A percentile compares a stretch with the other conserved stretches of the same genome.
phyloP scores from a whole-genome alignment of 2,888 invertebrate species.

The Allacma fusca region DNA sequence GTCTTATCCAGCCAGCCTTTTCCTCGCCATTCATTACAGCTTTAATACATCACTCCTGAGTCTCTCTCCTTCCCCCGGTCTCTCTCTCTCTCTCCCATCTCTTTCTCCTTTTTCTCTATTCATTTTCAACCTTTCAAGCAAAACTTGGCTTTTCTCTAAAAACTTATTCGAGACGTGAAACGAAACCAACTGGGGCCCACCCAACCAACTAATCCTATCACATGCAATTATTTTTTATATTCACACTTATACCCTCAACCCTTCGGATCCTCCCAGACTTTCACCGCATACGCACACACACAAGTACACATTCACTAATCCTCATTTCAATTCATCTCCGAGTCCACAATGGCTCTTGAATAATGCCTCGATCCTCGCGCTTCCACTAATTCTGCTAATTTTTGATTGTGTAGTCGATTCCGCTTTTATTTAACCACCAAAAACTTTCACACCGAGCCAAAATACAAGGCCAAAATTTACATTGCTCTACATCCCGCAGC shows the following conservation, averaged over 20 bases:
- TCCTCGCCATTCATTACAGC: slow-evolving; percentile 33
- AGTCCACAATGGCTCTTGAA: too few species aligned
- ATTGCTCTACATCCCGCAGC: too few species aligned
- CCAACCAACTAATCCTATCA: slow-evolving; percentile 27
- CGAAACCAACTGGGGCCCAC: neutral
- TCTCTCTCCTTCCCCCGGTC: neutral
- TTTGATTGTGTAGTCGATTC: too few species aligned
- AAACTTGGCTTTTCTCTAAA: slow-evolving; percentile 10
- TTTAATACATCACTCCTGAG: slow-evolving; percentile 27
- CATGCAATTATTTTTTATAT: slow-evolving; percentile 5
- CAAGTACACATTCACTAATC: neutral
- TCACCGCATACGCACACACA: neutral
- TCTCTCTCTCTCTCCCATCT: slow-evolving; percentile 1
- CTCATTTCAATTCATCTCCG: neutral
- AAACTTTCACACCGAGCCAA: too few species aligned
- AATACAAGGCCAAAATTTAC: too few species aligned
- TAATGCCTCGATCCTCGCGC: too few species aligned
- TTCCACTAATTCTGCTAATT: too few species aligned
- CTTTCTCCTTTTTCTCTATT: slow-evolving; percentile 12
- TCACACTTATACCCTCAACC: neutral
- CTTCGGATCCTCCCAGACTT: neutral
- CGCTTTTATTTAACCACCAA: too few species aligned
- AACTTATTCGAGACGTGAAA: neutral
- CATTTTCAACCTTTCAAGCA: slow-evolving; percentile 27
- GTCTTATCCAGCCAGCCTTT: slow-evolving; percentile 15